Conservation (phyloP, 2,797 vertebrate genomes). For the Eulemur albifrons region DNA sequence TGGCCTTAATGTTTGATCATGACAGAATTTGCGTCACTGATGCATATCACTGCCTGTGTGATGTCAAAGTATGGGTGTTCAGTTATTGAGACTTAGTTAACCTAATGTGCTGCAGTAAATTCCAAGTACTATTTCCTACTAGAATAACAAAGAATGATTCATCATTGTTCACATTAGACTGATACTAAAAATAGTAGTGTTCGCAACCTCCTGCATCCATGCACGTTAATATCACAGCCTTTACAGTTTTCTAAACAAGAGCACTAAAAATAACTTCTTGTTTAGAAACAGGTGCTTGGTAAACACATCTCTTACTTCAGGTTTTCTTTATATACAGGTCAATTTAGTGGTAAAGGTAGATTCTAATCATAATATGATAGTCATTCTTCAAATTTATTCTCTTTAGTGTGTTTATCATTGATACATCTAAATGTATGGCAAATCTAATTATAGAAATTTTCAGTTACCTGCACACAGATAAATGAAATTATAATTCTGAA, state of each 20-base stretch:
- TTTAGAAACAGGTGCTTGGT: constrained; percentile 47
- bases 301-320: neutral
- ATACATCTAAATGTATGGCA: constrained; percentile 10
- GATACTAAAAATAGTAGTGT: constrained; percentile 82
- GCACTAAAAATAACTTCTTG: constrained; percentile 57
- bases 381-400: neutral
- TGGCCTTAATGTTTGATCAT: constrained; percentile 91
- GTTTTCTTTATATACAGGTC: constrained; percentile 45
- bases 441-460: constrained; percentile 53
- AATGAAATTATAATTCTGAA: constrained; percentile 56
- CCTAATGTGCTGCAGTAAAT: constrained; percentile 86
- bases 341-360: constrained; percentile 54
- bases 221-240: constrained; percentile 73
- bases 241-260: constrained; percentile 35
- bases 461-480: constrained; percentile 34
- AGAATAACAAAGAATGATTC: constrained; percentile 84
- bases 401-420: constrained; percentile 14
- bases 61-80: constrained; percentile 92
- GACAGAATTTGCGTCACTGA: constrained; percentile 90
- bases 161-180: constrained; percentile 82
- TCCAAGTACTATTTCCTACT: constrained; percentile 78
- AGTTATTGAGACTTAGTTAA: constrained; percentile 82
- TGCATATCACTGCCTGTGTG: constrained; percentile 85
- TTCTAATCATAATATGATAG: neutral
- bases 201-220: constrained; percentile 76